These are phyloP conservation scores for Sebastes fasciatus DNA, from an alignment of 2,113 vertebrate genomes.

Conservation along the genomic window DNA sequence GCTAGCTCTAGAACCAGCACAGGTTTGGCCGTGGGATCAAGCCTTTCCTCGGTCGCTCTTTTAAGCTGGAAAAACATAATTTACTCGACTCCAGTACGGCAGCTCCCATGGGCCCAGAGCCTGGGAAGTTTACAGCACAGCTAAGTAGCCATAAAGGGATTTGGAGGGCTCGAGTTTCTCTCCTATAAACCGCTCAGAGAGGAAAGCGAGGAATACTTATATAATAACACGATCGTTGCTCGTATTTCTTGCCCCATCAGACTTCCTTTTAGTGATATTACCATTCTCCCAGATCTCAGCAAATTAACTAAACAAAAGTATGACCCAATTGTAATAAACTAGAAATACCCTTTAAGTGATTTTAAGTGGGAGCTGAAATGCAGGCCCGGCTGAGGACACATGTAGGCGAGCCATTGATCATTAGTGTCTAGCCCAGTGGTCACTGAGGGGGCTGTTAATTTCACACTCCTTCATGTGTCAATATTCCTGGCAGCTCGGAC, in stretches of 20 bases:
- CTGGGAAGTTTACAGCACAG: slow-evolving; percentile 57
- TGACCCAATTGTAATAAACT: background rate
- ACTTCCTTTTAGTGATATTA: slow-evolving; percentile 2
- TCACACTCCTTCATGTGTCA: slow-evolving; percentile 35
- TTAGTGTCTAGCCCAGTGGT: slow-evolving; percentile 10
- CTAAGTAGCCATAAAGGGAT: slow-evolving; percentile 71
- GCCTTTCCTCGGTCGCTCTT: slow-evolving; percentile 26
- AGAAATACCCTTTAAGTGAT: background rate
- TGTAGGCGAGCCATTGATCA: background rate
- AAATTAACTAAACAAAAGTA: background rate
- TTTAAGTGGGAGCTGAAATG: background rate
- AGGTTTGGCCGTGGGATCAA: slow-evolving; percentile 13
- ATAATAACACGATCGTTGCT: slow-evolving; percentile 14
- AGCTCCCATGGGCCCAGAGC: slow-evolving; percentile 42
- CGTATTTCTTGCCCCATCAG: slow-evolving; percentile 2
- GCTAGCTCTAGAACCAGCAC: slow-evolving; percentile 17
- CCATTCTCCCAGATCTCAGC: background rate
- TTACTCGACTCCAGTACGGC: slow-evolving; percentile 44
- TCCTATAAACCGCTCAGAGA: slow-evolving; percentile 42
- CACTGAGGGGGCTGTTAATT: slow-evolving; percentile 30
- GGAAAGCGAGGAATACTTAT: slow-evolving; percentile 15
- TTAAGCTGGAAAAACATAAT: slow-evolving; percentile 57
- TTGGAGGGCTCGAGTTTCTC: slow-evolving; percentile 44
- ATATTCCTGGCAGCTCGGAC: slow-evolving; percentile 17
- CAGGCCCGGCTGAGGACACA: background rate